Conservation (phyloP, 2,113 vertebrate genomes). For the Falcunculus frontatus region DNA sequence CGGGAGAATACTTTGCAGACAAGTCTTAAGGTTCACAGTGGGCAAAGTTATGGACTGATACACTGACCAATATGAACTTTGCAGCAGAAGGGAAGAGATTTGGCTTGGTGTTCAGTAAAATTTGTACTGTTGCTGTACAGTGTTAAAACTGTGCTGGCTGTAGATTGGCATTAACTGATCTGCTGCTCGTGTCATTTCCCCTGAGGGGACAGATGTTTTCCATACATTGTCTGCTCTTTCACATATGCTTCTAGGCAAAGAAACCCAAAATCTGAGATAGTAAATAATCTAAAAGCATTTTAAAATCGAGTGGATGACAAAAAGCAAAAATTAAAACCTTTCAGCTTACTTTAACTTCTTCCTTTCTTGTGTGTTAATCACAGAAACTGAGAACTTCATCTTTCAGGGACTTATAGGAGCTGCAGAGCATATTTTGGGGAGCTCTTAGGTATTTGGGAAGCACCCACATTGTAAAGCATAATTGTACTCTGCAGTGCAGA, state of each 20-base stretch:
- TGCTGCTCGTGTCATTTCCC: background rate
- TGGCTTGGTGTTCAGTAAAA: background rate
- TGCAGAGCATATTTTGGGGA: background rate
- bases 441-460: background rate
- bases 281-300: background rate
- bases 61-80: background rate
- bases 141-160: background rate
- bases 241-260: background rate
- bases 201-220: background rate
- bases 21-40: background rate
- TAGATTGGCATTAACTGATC: background rate
- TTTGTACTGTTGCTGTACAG: background rate
- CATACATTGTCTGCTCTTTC: background rate
- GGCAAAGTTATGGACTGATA: background rate
- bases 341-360: background rate
- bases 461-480: accelerated
- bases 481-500: background rate
- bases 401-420: background rate
- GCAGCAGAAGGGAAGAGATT: background rate
- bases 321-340: background rate
- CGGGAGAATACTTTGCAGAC: background rate
- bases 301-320: background rate
- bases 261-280: background rate
- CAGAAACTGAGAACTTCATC: background rate
- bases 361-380: background rate